Conservation (phyloP, 2,113 vertebrate species). For the Garra rufa region DNA sequence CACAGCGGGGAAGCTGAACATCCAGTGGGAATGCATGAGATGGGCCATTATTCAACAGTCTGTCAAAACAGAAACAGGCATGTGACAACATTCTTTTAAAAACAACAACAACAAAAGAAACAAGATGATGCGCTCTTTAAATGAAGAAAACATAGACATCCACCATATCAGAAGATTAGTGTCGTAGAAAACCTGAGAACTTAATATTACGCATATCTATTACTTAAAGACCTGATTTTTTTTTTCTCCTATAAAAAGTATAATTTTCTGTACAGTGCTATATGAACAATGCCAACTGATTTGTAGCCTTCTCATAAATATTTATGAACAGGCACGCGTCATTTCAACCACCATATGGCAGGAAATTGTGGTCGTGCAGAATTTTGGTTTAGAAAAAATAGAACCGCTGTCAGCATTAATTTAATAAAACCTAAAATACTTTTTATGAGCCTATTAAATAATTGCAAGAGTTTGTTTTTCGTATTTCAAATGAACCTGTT, state of each 20-base stretch:
- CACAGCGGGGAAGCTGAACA: background rate
- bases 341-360: constrained; percentile 78
- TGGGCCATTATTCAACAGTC: constrained; percentile 61
- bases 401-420: constrained; percentile 74
- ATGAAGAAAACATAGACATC: constrained; percentile 69
- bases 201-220: constrained; percentile 80
- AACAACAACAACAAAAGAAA: constrained; percentile 66
- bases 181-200: constrained; percentile 85
- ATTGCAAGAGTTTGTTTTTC: constrained; percentile 53
- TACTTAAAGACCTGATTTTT: constrained; percentile 84
- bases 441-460: constrained; percentile 69
- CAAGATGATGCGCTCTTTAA: constrained; percentile 68
- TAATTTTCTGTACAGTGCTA: constrained; percentile 83
- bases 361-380: constrained; percentile 77
- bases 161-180: constrained; percentile 75
- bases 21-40: constrained; percentile 32
- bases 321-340: constrained; percentile 77
- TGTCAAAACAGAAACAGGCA: constrained; percentile 72
- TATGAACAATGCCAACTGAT: constrained; percentile 80
- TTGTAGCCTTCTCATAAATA: constrained; percentile 77
- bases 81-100: constrained; percentile 72
- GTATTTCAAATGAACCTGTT: constrained; percentile 59
- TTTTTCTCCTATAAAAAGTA: constrained; percentile 79
- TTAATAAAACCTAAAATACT: constrained; percentile 75
- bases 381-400: constrained; percentile 83